phyloP scores from a whole-genome alignment of 2,113 vertebrate genomes.

The Paratilapia polleni region DNA sequence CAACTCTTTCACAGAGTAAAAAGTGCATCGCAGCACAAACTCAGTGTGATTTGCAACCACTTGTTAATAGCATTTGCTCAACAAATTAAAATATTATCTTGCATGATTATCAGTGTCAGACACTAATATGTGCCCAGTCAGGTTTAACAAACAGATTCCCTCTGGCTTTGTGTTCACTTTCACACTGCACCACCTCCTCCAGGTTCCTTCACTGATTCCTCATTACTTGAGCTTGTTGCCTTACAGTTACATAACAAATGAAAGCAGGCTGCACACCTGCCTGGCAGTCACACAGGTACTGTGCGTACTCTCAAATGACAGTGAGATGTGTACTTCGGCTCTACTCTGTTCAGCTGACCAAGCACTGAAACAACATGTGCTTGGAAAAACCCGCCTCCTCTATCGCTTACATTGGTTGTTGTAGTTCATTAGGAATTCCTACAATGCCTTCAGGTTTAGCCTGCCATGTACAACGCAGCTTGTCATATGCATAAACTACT shows the following conservation, averaged over 20 bases:
- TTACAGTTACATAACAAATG: slow-evolving; percentile 33
- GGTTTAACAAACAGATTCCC: slow-evolving; percentile 34
- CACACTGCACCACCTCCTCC: slow-evolving; percentile 19
- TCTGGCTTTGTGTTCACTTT: slow-evolving; percentile 15
- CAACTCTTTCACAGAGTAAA: neutral
- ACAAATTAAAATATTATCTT: slow-evolving; percentile 43
- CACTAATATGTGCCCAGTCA: slow-evolving; percentile 33
- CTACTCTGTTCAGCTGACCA: neutral
- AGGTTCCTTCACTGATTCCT: slow-evolving; percentile 7
- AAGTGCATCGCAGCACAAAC: neutral
- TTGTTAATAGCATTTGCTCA: neutral
- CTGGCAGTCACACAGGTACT: neutral
- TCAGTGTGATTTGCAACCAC: neutral
- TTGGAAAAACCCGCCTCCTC: neutral
- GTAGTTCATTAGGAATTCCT: neutral
- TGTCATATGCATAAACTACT: neutral
- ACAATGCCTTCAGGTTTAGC: neutral
- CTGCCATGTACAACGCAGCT: neutral
- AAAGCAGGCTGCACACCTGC: slow-evolving; percentile 28
- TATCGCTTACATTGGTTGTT: neutral
- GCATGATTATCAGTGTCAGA: slow-evolving; percentile 49
- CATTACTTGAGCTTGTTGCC: slow-evolving; percentile 1
- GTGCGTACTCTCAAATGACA: neutral
- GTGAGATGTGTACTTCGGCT: neutral
- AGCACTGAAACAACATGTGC: neutral